phyloP scores from a whole-genome alignment of 2,113 vertebrate genomes.

The Zosterops borbonicus region DNA sequence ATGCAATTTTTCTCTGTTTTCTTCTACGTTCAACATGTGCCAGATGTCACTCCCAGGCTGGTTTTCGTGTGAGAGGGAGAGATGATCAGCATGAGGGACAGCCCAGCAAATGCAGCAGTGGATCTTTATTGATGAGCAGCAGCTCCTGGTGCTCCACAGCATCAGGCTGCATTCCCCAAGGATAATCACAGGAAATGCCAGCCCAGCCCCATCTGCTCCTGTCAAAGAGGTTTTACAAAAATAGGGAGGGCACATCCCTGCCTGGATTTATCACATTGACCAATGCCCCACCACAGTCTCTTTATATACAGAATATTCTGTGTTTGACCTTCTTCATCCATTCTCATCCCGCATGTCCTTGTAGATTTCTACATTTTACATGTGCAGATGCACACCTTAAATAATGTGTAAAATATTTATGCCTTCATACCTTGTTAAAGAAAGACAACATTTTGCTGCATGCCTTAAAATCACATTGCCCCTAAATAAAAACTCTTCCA shows the following conservation, averaged over 20 bases:
- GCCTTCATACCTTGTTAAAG: not conserved
- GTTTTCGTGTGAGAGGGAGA: not conserved
- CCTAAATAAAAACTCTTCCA: not conserved
- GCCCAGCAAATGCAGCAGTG: not conserved
- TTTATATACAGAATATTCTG: accelerated
- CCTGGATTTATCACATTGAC: not conserved
- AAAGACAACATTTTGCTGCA: not conserved
- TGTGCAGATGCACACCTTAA: not conserved
- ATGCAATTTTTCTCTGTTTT: slow-evolving; percentile 9
- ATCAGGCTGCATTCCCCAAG: not conserved
- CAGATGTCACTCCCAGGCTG: not conserved
- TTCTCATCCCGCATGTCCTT: accelerated
- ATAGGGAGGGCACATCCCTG: not conserved
- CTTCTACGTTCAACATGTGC: not conserved
- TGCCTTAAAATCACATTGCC: not conserved
- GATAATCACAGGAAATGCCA: not conserved
- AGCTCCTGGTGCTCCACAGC: not conserved
- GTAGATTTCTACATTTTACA: not conserved
- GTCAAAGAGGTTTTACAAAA: not conserved
- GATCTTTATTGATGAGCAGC: not conserved
- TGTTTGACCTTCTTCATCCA: not conserved
- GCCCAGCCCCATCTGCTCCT: slow-evolving; percentile 24
- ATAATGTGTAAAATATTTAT: not conserved
- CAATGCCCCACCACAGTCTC: not conserved
- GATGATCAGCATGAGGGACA: not conserved